Base-by-base conservation (phyloP, 2,113 vertebrate genomes). In the Engraulis encrasicolus region DNA sequence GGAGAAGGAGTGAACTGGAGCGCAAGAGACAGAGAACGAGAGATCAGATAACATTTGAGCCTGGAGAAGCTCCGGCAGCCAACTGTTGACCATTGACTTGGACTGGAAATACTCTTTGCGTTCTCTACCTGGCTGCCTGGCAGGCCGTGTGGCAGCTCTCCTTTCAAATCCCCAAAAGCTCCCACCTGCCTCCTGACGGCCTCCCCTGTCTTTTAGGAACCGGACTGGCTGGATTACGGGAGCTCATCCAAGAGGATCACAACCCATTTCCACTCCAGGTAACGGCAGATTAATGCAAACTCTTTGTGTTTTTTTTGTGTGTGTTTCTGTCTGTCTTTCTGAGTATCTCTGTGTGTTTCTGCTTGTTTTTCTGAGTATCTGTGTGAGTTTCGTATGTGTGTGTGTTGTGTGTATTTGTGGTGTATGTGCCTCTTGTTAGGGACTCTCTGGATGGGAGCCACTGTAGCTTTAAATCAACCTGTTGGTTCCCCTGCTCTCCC, bases 181-280 rank as follows among this genome's bases (percentile, higher is more conserved):
- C 34, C 12, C 61, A 71, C 61, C 58, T 71, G 61, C 27, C 23
- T 71, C 61, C 40, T 9, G 40, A 45, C 40, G 14, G 27, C 77
- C 84, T 87, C 87, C 54, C 80, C 61, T n/a, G n/a, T n/a, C n/a
- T 79, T 88, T 78, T 78, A 89, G 87, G 74, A 54, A 52, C 54
- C 12, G 4, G 79, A 31, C 49, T n/a, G 50, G 34, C 50, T 14
- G 54, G 52, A 61, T 71, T 45, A 49, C 37, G 18, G 87, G 90
- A 89, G 87, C 88, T 91, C 89, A 87, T 85, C 78, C 86, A 84
- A 17, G 66, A 85, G 79, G 85, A n/a, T 85, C 86, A 78, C 54
- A 50, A 77, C 84, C 48, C 54, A 78, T 80, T 87, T 84, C 86
- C n/a, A 80, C 58, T 37, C 19, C 81, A 11, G 92, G 94, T 95